Evolutionary conservation across 2,113 vertebrate species (phyloP), one percentile per base, ranked within the genome.

Genomic region (Pavo muticus): DNA sequence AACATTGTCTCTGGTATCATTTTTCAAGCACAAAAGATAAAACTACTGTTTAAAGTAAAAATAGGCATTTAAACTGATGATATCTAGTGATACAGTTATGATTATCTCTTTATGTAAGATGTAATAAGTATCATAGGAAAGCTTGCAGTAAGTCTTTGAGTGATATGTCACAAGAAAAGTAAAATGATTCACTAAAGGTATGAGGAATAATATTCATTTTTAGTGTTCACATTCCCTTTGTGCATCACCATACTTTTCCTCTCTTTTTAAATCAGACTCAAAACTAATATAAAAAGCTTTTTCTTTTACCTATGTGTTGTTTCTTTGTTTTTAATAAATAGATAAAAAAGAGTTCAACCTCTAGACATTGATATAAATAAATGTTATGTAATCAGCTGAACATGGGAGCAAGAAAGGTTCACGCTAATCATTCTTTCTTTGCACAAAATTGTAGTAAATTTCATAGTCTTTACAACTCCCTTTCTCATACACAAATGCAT

Each of bases 401-500:
- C 11, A 44, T 1, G 10, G n/a, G 35, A 92, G 69, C 13, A 81
- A 72, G n/a, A 90, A 85, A 73, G 9, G 10, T 48, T 65, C 59
- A 42, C 9, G 13, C 40, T 37, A 61, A n/a, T 61, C 10, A 72
- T 32, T 40, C 14, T 92, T 91, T 57, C 45, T 85, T 87, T 76
- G 32, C 71, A 73, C 23, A 63, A 76, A 7, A 14, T 63, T 24
- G 90, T 73, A 67, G 37, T 8, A 67, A 61, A 82, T 76, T 78
- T 67, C 44, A 70, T 70, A 59, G 25, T 44, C 52, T 81, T 91
- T 83, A n/a, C 64, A 82, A 63, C 19, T 82, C 37, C 13, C 40
- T 76, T 89, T 91, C 81, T 89, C 64, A 79, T 73, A 87, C 30
- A 83, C 27, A 87, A 92, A 63, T 39, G 84, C 85, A 91, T 69